A percentile compares a stretch with the other conserved stretches of the same genome.
Evolutionary conservation across 2,113 vertebrate genomes (phyloP).

Genomic region (Andinoacara biseriatus): DNA sequence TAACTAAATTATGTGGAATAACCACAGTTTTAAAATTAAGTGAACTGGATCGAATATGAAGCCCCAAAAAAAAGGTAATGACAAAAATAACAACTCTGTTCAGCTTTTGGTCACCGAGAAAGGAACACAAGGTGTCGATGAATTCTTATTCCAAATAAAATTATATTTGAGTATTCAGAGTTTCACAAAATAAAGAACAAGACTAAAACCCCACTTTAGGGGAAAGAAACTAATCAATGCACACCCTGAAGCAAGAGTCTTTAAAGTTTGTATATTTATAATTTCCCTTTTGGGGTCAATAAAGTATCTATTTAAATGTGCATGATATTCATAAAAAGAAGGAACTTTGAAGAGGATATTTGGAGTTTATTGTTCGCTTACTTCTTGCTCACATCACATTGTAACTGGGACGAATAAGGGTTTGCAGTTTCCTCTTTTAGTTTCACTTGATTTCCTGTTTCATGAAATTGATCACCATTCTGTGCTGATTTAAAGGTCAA

Average conservation of each 20-base stretch:
- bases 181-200: neutral
- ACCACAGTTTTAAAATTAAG: neutral
- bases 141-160: neutral
- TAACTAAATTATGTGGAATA: neutral
- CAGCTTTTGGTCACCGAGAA: neutral
- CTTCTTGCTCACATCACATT: neutral
- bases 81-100: neutral
- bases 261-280: neutral
- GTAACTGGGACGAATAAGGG: neutral
- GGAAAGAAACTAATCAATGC: neutral
- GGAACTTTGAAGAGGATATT: neutral
- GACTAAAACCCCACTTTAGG: neutral
- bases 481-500: neutral
- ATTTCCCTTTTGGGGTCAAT: no score
- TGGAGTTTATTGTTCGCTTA: neutral
- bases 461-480: neutral
- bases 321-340: neutral
- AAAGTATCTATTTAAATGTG: neutral
- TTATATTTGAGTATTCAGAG: neutral
- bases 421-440: neutral
- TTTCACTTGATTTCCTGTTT: neutral
- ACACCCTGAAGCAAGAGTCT: accelerated
- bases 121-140: neutral
- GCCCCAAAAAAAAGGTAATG: neutral
- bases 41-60: neutral